These are phyloP conservation scores for Ciconia stormi DNA, from an alignment of 2,113 vertebrate genomes.

Conservation along the genomic window DNA sequence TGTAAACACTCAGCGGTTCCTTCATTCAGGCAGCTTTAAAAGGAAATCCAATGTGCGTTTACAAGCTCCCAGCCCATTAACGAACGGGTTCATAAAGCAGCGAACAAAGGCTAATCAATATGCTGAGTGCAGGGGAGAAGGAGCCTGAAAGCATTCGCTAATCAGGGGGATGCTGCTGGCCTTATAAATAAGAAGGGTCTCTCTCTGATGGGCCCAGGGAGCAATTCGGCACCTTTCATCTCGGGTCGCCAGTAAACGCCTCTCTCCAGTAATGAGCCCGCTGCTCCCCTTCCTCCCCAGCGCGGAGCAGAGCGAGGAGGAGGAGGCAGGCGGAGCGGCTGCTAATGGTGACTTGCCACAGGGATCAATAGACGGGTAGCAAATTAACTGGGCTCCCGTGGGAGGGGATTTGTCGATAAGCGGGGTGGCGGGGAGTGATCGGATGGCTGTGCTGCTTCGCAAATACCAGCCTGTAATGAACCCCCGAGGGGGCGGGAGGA, in stretches of 20 bases:
- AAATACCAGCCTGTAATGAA: conserved; percentile 56
- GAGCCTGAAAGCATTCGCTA: conserved; percentile 33
- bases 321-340: conserved; percentile 5
- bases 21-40: background rate
- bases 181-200: background rate
- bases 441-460: background rate
- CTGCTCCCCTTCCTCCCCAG: background rate
- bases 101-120: conserved; percentile 62
- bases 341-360: conserved; percentile 57
- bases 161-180: background rate
- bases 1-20: background rate
- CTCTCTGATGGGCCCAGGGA: background rate
- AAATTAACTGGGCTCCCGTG: conserved; percentile 57
- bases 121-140: conserved; percentile 17
- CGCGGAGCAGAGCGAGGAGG: background rate
- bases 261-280: conserved; percentile 14
- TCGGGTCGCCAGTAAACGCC: background rate
- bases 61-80: conserved; percentile 60
- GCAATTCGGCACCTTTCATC: conserved; percentile 34
- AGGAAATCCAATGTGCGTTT: conserved; percentile 54
- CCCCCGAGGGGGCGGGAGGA: conserved; percentile 16
- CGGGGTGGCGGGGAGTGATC: background rate
- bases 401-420: conserved; percentile 52
- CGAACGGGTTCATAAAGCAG: conserved; percentile 52
- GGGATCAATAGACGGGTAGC: conserved; percentile 62